Percentiles rank a stretch among this genome's conserved stretches.
Evolutionary conservation across 2,797 vertebrate genomes (phyloP).

Genomic region (Schizopygopsis pylzovi): DNA sequence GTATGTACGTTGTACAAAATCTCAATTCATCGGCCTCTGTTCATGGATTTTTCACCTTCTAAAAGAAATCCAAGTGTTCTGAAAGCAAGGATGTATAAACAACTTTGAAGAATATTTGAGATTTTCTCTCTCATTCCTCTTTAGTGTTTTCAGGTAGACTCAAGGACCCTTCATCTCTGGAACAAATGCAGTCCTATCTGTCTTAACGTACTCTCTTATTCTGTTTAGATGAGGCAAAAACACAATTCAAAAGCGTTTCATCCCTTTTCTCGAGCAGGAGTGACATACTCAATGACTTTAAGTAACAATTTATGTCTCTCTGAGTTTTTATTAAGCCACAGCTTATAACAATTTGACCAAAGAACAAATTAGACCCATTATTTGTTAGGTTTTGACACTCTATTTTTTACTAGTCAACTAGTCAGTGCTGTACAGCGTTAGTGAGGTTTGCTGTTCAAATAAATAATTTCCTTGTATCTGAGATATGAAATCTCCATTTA

Average conservation of each 20-base stretch:
- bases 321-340: slow-evolving; percentile 3
- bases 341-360: slow-evolving; percentile 11
- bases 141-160: slow-evolving; percentile 55
- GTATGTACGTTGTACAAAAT: slow-evolving; percentile 19
- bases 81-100: slow-evolving; percentile 66
- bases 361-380: slow-evolving; percentile 17
- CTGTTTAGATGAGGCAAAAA: slow-evolving; percentile 30
- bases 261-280: background rate
- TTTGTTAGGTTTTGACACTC: slow-evolving; percentile 4
- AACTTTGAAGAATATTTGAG: slow-evolving; percentile 57
- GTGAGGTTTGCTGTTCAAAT: background rate
- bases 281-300: slow-evolving; percentile 14
- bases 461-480: background rate
- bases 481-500: background rate
- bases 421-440: background rate
- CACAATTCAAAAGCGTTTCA: slow-evolving; percentile 21
- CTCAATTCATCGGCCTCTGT: slow-evolving; percentile 30
- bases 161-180: slow-evolving; percentile 31
- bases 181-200: slow-evolving; percentile 31
- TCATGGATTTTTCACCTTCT: slow-evolving; percentile 53
- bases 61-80: slow-evolving; percentile 63
- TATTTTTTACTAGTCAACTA: background rate
- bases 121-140: slow-evolving; percentile 46
- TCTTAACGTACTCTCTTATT: slow-evolving; percentile 23
- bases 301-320: background rate